Evolutionary conservation across 2,797 vertebrate species (phyloP).

Genomic region (Ctenosaura bakeri): DNA sequence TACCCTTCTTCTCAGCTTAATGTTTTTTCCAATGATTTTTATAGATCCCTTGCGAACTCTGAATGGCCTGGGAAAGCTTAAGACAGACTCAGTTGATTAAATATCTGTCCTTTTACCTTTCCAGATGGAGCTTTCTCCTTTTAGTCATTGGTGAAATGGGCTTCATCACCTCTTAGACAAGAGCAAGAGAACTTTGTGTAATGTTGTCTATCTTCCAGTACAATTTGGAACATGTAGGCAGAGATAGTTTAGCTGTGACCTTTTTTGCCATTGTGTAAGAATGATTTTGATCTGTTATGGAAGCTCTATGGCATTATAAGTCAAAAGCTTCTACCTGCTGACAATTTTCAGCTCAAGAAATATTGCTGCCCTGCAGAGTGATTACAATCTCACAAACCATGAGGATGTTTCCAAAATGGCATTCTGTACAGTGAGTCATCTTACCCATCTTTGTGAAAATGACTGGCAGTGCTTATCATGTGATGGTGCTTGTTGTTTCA

Average conservation of each 20-base stretch:
- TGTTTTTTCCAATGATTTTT: background rate
- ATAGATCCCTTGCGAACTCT: rapidly evolving
- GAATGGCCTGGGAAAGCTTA: background rate
- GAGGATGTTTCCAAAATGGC: background rate
- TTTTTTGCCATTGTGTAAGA: constrained; percentile 22
- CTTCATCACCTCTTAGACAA: background rate
- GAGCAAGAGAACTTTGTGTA: background rate
- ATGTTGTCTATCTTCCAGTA: rapidly evolving
- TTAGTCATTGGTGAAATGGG: background rate
- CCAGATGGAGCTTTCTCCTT: rapidly evolving
- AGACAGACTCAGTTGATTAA: background rate
- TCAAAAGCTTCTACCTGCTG: background rate
- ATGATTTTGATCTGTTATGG: background rate
- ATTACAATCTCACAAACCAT: background rate
- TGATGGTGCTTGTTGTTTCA: no score
- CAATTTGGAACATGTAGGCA: constrained; percentile 7
- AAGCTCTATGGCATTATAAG: background rate
- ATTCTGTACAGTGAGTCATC: background rate
- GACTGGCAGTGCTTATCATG: background rate
- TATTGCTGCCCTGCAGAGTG: background rate
- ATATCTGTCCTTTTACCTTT: background rate
- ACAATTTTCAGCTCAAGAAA: no score
- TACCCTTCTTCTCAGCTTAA: rapidly evolving
- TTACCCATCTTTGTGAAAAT: background rate
- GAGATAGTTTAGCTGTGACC: background rate